Percentiles rank a stretch among this genome's conserved stretches.
Conservation (phyloP, 2,888 invertebrate species). For the Erannis defoliaria region DNA sequence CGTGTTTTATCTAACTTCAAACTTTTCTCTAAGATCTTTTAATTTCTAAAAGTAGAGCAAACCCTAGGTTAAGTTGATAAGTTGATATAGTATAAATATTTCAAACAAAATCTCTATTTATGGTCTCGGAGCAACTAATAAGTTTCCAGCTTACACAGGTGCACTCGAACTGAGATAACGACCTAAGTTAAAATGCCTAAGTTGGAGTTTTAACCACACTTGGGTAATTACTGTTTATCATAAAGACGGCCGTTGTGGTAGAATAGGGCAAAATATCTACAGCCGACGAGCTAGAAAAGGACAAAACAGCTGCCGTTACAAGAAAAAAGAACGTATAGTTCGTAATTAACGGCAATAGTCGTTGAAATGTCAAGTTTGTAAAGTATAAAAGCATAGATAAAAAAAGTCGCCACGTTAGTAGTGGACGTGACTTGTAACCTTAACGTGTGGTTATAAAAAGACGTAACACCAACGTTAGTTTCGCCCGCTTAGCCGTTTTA, state of each 20-base stretch:
- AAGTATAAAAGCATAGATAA: slow-evolving; percentile 58
- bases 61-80: background rate
- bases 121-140: slow-evolving; percentile 9
- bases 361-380: slow-evolving; percentile 74
- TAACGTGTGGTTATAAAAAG: slow-evolving; percentile 33
- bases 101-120: slow-evolving; percentile 19
- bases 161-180: slow-evolving; percentile 50
- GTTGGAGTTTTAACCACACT: slow-evolving; percentile 53
- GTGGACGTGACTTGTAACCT: slow-evolving; percentile 43
- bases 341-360: slow-evolving; percentile 65
- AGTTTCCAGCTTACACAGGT: slow-evolving; percentile 45
- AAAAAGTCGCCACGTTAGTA: slow-evolving; percentile 50
- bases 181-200: slow-evolving; percentile 53
- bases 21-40: background rate
- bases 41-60: background rate
- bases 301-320: slow-evolving; percentile 40
- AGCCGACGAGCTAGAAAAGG: slow-evolving; percentile 49
- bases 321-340: slow-evolving; percentile 49
- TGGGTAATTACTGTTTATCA: slow-evolving; percentile 49
- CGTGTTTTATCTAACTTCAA: too few species aligned
- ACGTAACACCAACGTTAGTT: slow-evolving; percentile 11
- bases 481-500: slow-evolving; percentile 10
- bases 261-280: slow-evolving; percentile 50
- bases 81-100: slow-evolving; percentile 12
- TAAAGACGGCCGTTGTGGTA: slow-evolving; percentile 46